phyloP scores from a whole-genome alignment of 2,888 invertebrate genomes.

The Altica lythri region DNA sequence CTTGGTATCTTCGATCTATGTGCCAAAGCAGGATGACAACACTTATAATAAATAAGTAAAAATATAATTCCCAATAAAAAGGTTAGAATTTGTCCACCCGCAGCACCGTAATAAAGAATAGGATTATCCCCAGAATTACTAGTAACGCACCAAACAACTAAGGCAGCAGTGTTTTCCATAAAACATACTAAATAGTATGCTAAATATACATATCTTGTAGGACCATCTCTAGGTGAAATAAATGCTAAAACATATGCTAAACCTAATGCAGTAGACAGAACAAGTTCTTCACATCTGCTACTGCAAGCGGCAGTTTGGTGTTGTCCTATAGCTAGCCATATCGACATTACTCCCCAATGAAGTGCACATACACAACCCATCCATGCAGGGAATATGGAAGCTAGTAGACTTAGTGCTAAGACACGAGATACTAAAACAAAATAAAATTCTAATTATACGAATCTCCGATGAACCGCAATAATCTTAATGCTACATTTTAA shows the following conservation, averaged over 20 bases:
- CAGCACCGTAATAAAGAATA: constrained; percentile 56
- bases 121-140: constrained; percentile 55
- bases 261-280: constrained; percentile 62
- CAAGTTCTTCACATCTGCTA: constrained; percentile 56
- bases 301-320: constrained; percentile 57
- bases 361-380: constrained; percentile 58
- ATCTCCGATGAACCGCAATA: too few species aligned
- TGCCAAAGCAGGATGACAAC: constrained; percentile 56
- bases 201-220: constrained; percentile 61
- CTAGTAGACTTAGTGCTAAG: constrained; percentile 62
- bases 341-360: constrained; percentile 64
- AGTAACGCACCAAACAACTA: constrained; percentile 58
- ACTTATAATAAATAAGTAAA: constrained; percentile 57
- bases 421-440: constrained; percentile 61
- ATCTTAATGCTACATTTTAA: too few species aligned
- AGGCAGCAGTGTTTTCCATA: constrained; percentile 59
- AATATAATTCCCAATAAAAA: constrained; percentile 55
- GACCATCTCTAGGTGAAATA: constrained; percentile 65
- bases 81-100: constrained; percentile 53
- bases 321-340: constrained; percentile 61
- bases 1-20: constrained; percentile 48
- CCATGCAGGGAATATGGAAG: constrained; percentile 60
- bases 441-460: too few species aligned
- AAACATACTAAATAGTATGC: constrained; percentile 59
- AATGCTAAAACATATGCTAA: constrained; percentile 66